Percentiles rank a stretch among this genome's conserved stretches.
Evolutionary conservation across 2,113 vertebrate genomes (phyloP).

Genomic region (Tautogolabrus adspersus): DNA sequence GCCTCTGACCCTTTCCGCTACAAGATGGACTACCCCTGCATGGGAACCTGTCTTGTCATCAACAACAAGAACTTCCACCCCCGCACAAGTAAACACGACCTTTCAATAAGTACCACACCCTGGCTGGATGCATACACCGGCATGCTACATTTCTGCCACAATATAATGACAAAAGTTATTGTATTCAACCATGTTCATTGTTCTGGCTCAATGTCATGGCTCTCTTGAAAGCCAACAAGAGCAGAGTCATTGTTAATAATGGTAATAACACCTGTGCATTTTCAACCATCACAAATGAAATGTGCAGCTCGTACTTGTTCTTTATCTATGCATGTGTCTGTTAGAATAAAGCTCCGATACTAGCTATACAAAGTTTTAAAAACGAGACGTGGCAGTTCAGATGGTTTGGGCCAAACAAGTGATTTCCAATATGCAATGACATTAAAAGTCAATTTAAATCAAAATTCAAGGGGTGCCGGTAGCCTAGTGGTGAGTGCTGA

Average conservation of each 20-base stretch:
- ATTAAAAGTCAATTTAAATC: too few relatives aligned
- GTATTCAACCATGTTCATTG: neutral
- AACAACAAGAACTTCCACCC: constrained; percentile 75
- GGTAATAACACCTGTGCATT: neutral
- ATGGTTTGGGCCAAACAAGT: neutral
- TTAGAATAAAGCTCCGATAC: neutral
- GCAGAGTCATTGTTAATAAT: neutral
- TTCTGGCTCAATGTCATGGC: neutral
- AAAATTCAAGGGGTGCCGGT: too few relatives aligned
- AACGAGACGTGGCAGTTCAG: neutral
- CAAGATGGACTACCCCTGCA: constrained; percentile 63
- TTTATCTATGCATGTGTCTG: neutral
- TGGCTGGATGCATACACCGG: neutral
- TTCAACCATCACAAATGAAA: neutral
- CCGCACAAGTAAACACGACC: constrained; percentile 24
- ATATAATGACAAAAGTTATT: too few relatives aligned
- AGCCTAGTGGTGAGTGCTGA: too few relatives aligned
- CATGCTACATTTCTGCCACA: too few relatives aligned
- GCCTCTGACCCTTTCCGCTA: constrained; percentile 45
- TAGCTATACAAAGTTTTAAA: neutral
- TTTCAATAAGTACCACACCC: neutral
- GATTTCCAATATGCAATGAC: too few relatives aligned
- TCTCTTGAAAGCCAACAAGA: neutral
- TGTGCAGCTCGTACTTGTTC: too few relatives aligned
- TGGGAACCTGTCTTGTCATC: constrained; percentile 73